A percentile compares a stretch with the other conserved stretches of the same genome.
Conservation (phyloP, 2,113 vertebrate genomes). For the Cathartes aura region DNA sequence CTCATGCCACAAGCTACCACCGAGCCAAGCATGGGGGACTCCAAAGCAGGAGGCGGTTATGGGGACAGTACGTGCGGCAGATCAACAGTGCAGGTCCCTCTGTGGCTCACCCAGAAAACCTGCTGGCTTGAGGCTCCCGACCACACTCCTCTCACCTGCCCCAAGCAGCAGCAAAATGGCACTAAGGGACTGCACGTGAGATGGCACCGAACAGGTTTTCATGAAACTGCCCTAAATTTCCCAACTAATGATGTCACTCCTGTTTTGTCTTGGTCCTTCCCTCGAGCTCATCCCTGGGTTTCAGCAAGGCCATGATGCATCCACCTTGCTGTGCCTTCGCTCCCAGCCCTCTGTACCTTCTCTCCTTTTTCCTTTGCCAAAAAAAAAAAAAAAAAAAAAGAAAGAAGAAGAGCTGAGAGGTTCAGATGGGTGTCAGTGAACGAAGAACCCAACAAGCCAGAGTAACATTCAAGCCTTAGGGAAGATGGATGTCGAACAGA, state of each 20-base stretch:
- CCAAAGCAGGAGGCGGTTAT: background rate
- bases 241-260: background rate
- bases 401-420: background rate
- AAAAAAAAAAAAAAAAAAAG: background rate
- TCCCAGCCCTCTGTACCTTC: background rate
- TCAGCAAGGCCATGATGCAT: background rate
- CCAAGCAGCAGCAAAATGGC: background rate
- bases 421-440: background rate
- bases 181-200: fast-evolving
- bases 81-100: background rate
- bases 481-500: background rate
- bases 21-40: background rate
- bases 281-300: background rate
- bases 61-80: background rate
- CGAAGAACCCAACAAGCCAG: background rate
- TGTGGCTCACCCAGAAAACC: background rate
- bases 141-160: background rate
- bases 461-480: background rate
- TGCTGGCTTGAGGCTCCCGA: background rate
- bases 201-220: background rate
- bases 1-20: background rate
- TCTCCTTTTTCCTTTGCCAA: background rate
- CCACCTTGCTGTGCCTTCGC: background rate
- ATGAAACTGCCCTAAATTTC: background rate
- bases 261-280: background rate